Evolutionary conservation across 2,888 invertebrate species (phyloP), one percentile per base, ranked within the genome.

Genomic region (Drosophila kanekoi): DNA sequence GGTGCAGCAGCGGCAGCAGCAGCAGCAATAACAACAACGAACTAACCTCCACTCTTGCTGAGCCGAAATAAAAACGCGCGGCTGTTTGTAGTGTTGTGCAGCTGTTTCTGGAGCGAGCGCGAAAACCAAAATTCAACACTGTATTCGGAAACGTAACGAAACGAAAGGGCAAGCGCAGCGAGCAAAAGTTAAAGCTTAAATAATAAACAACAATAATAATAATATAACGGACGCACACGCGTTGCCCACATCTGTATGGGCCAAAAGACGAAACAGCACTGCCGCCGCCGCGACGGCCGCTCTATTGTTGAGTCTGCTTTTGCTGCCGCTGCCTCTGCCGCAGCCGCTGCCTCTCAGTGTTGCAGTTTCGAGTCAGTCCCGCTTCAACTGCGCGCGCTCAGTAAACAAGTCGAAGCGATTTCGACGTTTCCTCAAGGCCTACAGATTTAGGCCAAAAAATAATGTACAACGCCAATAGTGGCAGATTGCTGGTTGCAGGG

Each of bases 381-480:
- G 79, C 77, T 72, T 71, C 76, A 72, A 76, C 79, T 67, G 76
- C 81, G 79, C 80, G 81, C 63, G 63, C 89, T 83, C 83, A 74
- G 89, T 73, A 83, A 88, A 80, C 88, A 87, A 89, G 87, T 88
- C 83, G 73, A 75, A 88, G 84, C 81, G 89, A 88, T 87, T 86
- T 84, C 84, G 84, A 87, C 89, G 87, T 86, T 86, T 85, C 87
- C 85, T 85, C 85, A 85, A 85, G 85, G 85, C 85, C 85, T 85
- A 88, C 84, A 84, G 80, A 85, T 85, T 85, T 85, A 85, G 85
- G 85, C 85, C 84, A 85, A 79, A 71, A 88, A 70, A 83, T 54
- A 85, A 79, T 75, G 69, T 87, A 84, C 77, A 72, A 48, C 72
- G 48, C 61, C 79, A 76, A 61, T 74, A 65, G 53, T 54, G 64